phyloP scores from a whole-genome alignment of 2,888 invertebrate species.

The Idaea biselata region DNA sequence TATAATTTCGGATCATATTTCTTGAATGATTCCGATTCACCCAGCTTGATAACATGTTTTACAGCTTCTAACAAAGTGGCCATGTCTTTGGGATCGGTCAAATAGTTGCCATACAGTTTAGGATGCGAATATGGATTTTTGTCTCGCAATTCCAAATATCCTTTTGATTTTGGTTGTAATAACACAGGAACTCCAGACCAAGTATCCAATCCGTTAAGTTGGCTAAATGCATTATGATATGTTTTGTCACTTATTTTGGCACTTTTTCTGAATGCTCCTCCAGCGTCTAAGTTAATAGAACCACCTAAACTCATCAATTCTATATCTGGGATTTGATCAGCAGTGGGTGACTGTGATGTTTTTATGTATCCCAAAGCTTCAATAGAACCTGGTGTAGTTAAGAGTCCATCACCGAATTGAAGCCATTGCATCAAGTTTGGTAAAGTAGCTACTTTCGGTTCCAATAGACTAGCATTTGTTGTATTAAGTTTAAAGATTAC shows the following conservation, averaged over 20 bases:
- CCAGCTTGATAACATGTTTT: conserved; percentile 81
- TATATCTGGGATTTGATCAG: conserved; percentile 82
- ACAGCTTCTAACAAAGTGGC: conserved; percentile 81
- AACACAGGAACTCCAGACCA: conserved; percentile 86
- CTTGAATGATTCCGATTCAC: conserved; percentile 80
- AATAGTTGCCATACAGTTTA: conserved; percentile 89
- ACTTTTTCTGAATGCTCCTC: conserved; percentile 72
- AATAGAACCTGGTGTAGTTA: conserved; percentile 83
- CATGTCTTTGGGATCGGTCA: conserved; percentile 83
- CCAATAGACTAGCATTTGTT: conserved; percentile 65
- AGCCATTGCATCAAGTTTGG: conserved; percentile 69
- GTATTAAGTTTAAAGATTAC: conserved; percentile 68
- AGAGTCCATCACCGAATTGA: conserved; percentile 76
- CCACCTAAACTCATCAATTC: conserved; percentile 84
- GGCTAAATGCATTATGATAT: conserved; percentile 78
- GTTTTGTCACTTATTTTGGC: conserved; percentile 80
- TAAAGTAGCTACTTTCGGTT: conserved; percentile 64
- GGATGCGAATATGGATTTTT: conserved; percentile 89
- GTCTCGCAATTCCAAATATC: conserved; percentile 85
- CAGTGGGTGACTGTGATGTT: conserved; percentile 75
- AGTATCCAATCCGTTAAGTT: conserved; percentile 78
- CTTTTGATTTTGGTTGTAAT: conserved; percentile 87
- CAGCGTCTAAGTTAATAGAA: conserved; percentile 82
- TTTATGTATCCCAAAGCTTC: conserved; percentile 84
- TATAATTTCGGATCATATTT: conserved; percentile 77